Evolutionary conservation across 2,113 vertebrate genomes (phyloP), one percentile per base, ranked within the genome.

Genomic region (Microtus montanus): DNA sequence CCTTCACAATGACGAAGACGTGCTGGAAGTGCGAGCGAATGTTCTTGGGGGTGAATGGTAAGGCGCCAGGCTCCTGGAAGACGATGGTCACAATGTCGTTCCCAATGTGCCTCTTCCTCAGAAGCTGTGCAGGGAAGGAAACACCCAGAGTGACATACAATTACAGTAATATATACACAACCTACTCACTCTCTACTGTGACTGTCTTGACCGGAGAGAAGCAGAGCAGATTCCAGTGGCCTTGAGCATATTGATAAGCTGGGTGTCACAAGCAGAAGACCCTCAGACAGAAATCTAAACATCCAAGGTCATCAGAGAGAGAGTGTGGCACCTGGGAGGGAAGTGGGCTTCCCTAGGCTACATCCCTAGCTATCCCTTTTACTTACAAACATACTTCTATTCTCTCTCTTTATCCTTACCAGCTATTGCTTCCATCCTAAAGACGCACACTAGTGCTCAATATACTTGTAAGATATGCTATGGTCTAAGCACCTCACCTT

Each of bases 51-150:
- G 99, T 99, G 96, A 99, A 99, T 94, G 99, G 99, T 97, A 99
- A 99, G 79, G 99, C 99, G 93, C 99, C 99, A 0, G 99, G 99
- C 98, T 99, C 99, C 98, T 99, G 99, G 98, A 99, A 99, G 96
- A 99, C 99, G 97, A 99, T 99, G 97, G 99, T 99, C 98, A 99
- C 99, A 91, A 99, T 99, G 96, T 99, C 99, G 96, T 99, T 99
- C 98, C 99, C 99, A 63, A 99, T 99, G 98, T 99, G 99, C 96
- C 99, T 99, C 98, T 99, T 99, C 98, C 99, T 98, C 98, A 99
- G 98, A 89, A 99, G 98, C 99, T 99, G 95, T 3, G 96, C 44
- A 96, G 97, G 95, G 96, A 96, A 98, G 74, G 77, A 91, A 44
- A 97, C 82, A 92, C 26, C 24, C 13, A 96, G 20, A 30, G 61